Evolutionary conservation across 2,113 vertebrate species (phyloP).

Genomic region (Peromyscus maniculatus): DNA sequence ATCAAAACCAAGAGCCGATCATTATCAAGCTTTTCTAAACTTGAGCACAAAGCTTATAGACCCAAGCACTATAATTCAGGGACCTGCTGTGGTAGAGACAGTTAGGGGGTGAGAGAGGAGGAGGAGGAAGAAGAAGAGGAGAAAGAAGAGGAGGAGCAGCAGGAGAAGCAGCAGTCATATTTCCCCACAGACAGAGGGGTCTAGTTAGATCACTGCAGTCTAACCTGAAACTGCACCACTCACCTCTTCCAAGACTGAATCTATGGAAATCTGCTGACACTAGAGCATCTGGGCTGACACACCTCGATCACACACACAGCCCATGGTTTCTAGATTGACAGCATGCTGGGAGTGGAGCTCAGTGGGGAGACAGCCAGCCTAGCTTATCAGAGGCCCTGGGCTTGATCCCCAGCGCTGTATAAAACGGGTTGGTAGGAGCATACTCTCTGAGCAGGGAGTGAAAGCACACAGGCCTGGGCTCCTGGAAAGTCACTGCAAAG

Average conservation of each 20-base stretch:
- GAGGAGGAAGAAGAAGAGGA: not conserved
- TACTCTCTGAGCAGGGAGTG: not conserved
- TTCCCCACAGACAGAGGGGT: not conserved
- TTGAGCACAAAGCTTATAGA: not conserved
- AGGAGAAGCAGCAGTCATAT: not conserved
- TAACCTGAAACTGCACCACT: not conserved
- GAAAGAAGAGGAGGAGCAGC: too few relatives aligned
- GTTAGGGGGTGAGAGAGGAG: not conserved
- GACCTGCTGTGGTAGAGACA: not conserved
- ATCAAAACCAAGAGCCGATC: not conserved
- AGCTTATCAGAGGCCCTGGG: not conserved
- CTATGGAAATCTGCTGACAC: not conserved
- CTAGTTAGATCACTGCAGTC: not conserved
- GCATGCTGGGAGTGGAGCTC: not conserved
- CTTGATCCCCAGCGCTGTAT: not conserved
- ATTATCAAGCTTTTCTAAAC: not conserved
- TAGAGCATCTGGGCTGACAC: too few relatives aligned
- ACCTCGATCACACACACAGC: not conserved
- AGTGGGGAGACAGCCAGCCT: not conserved
- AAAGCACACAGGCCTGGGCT: too few relatives aligned
- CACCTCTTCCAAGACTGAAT: not conserved
- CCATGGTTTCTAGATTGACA: not conserved
- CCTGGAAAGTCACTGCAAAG: too few relatives aligned
- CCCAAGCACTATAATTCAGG: not conserved
- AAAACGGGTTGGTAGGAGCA: not conserved